Base-by-base conservation (phyloP, 1,140 invertebrate genomes). In the Eubasilissa regina region DNA sequence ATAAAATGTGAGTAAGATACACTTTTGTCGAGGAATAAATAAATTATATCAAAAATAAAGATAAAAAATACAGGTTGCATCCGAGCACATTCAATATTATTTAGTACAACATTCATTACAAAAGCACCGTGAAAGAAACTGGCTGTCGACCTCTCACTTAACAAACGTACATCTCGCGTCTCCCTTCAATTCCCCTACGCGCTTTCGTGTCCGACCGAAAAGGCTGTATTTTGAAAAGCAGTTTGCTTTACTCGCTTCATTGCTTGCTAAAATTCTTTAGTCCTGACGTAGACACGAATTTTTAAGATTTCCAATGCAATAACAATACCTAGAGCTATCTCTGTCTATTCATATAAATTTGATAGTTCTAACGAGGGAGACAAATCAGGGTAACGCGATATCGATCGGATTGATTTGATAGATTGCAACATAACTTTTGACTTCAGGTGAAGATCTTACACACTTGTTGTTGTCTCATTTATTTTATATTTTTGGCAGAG, bases 61-160 rank as follows among this genome's bases (percentile, higher is more conserved):
- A 35, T 3, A 35, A 35, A 35, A 35, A 35, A 35, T 3, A 35
- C 4, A 43, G 60, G 25, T 62, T 62, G 25, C 25, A 62, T 62
- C 60, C 60, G 25, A 11, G 25, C 60, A 43, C 60, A 25, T 43
- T 25, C 60, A n/a, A 35, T 25, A 25, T 11, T 25, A n/a, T 13
- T 3, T 21, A 0, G 66, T 78, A 74, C 68, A 82, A 51, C 47
- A 48, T 64, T 80, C 81, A 82, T 82, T 80, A 82, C 78, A 82
- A 82, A 82, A 77, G 75, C 78, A 80, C 81, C 75, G 78, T 82
- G 81, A 82, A 82, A 82, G 81, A 82, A 82, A 82, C 81, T 82
- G 78, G 74, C 78, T 77, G 75, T 75, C 81, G 81, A 82, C 81
- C 81, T 82, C 78, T 82, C 81, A 82, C 81, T 75, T 62, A 66